phyloP scores from a whole-genome alignment of 2,113 vertebrate species.

The Anser cygnoides region DNA sequence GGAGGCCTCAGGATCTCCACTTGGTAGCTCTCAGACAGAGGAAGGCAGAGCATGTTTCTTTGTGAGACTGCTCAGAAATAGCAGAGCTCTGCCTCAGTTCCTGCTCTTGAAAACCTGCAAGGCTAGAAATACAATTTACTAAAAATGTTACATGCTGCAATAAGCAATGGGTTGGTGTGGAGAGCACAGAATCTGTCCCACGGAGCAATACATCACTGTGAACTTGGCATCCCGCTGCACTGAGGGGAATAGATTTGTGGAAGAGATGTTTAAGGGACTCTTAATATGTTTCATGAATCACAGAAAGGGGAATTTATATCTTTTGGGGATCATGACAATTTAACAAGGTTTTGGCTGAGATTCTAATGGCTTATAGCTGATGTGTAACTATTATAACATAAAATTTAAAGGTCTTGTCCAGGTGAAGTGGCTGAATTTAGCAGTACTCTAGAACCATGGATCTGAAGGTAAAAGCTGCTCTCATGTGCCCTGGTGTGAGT shows the following conservation, averaged over 20 bases:
- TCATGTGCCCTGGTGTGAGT: not conserved
- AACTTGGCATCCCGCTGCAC: accelerated
- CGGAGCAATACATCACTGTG: not conserved
- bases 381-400: not conserved
- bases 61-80: not conserved
- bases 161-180: accelerated
- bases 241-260: not conserved
- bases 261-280: not conserved
- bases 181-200: not conserved
- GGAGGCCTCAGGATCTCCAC: not conserved
- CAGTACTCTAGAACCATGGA: not conserved
- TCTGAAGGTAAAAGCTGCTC: not conserved
- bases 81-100: not conserved
- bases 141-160: not conserved
- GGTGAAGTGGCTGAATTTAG: not conserved
- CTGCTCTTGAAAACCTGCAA: not conserved
- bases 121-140: not conserved
- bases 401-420: not conserved
- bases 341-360: not conserved
- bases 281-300: not conserved
- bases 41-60: not conserved
- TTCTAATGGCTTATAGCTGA: not conserved
- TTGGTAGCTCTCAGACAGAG: not conserved
- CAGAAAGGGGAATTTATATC: not conserved
- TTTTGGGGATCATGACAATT: not conserved